These are phyloP conservation scores for Euleptes europaea DNA, from an alignment of 2,113 vertebrate genomes.

Conservation along the genomic window DNA sequence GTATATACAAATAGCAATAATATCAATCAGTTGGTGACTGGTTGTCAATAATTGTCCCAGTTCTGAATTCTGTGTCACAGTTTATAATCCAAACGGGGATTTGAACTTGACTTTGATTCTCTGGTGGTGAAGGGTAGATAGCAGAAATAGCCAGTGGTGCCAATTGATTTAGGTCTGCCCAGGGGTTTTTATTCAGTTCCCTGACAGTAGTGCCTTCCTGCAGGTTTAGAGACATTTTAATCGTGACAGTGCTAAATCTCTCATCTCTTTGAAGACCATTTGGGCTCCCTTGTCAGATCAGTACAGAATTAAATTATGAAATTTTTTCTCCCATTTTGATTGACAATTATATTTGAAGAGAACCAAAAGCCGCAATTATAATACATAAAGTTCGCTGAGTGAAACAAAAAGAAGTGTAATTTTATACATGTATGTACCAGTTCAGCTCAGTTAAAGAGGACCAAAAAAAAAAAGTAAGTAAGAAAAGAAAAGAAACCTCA, in stretches of 20 bases:
- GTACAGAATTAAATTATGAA: slow-evolving; percentile 45
- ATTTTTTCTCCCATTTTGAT: slow-evolving; percentile 59
- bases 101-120: background rate
- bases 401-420: slow-evolving; percentile 5
- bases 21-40: background rate
- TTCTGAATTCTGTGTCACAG: background rate
- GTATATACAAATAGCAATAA: background rate
- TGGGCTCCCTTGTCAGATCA: slow-evolving; percentile 39
- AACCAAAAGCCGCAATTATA: slow-evolving; percentile 15
- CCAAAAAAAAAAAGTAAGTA: background rate
- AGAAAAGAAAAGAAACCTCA: background rate
- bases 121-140: background rate
- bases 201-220: slow-evolving; percentile 35
- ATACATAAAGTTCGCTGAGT: background rate
- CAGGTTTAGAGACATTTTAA: slow-evolving; percentile 27
- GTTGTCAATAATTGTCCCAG: background rate
- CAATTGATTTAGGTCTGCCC: background rate
- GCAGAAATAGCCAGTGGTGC: background rate
- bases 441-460: background rate
- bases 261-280: slow-evolving; percentile 21
- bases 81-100: background rate
- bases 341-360: slow-evolving; percentile 58
- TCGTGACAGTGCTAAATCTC: slow-evolving; percentile 34
- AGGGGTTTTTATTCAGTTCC: slow-evolving; percentile 39
- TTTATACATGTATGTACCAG: slow-evolving; percentile 6